Percentiles rank a stretch among this genome's conserved stretches.
These are phyloP conservation scores for Orthosia incerta DNA, from an alignment of 2,888 invertebrate species.

Conservation along the genomic window DNA sequence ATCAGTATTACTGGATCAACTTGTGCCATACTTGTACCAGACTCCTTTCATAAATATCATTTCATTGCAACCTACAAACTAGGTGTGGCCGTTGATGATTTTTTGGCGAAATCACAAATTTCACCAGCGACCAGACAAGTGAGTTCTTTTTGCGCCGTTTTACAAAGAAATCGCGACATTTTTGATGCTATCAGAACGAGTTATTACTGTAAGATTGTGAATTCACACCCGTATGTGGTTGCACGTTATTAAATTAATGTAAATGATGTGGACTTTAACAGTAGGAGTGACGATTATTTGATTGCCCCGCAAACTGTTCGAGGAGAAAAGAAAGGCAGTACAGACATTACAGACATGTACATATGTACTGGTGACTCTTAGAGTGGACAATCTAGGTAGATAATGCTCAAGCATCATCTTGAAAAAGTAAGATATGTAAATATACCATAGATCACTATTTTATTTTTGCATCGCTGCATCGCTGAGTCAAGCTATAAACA, in stretches of 20 bases:
- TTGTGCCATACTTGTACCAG: constrained; percentile 34
- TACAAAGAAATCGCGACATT: constrained; percentile 30
- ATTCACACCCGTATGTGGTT: constrained; percentile 37
- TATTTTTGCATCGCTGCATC: too few relatives aligned
- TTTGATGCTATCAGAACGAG: constrained; percentile 44
- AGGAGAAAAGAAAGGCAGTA: constrained; percentile 1
- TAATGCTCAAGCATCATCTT: neutral
- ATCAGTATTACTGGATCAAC: constrained; percentile 36
- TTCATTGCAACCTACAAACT: constrained; percentile 26
- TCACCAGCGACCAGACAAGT: constrained; percentile 52
- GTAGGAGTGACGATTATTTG: constrained; percentile 16
- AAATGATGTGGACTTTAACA: neutral
- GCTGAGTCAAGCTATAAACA: too few relatives aligned
- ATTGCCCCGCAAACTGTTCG: constrained; percentile 5
- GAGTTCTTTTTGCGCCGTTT: constrained; percentile 44
- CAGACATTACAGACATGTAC: neutral
- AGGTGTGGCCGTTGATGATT: constrained; percentile 28
- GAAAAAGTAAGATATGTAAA: neutral
- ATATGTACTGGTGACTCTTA: neutral
- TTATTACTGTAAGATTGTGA: constrained; percentile 30
- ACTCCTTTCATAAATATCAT: constrained; percentile 49
- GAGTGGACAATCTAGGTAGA: too few relatives aligned
- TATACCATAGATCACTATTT: too few relatives aligned
- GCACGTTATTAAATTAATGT: constrained; percentile 21
- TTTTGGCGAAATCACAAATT: constrained; percentile 55